phyloP scores from a whole-genome alignment of 2,113 vertebrate genomes.

The Nycticebus coucang region DNA sequence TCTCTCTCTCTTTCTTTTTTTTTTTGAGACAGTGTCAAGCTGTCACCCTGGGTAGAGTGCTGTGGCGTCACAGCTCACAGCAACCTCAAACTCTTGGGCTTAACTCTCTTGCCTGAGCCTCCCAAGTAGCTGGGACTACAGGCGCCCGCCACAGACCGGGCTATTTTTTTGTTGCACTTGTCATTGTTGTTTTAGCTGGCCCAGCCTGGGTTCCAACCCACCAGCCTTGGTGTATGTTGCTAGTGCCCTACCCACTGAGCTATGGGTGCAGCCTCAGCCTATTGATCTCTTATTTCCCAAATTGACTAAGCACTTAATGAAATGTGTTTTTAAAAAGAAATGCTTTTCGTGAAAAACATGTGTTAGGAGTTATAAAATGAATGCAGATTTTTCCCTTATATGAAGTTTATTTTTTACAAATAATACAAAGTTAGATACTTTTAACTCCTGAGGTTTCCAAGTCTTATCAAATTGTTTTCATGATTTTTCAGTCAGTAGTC shows the following conservation, averaged over 20 bases:
- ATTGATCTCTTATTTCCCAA: constrained; percentile 39
- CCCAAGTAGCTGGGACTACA: too few relatives aligned
- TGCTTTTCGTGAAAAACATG: background rate
- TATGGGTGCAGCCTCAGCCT: background rate
- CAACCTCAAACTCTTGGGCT: too few relatives aligned
- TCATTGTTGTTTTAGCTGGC: too few relatives aligned
- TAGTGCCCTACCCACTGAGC: too few relatives aligned
- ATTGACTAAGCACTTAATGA: background rate
- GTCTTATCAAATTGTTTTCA: constrained; percentile 37
- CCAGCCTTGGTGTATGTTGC: too few relatives aligned
- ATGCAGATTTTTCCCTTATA: background rate
- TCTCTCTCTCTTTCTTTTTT: background rate
- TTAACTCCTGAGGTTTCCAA: background rate
- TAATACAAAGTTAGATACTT: background rate
- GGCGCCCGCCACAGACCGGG: too few relatives aligned
- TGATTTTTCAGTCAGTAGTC: constrained; percentile 17
- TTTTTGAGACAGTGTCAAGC: too few relatives aligned
- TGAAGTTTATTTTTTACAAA: constrained; percentile 44
- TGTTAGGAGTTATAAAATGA: constrained; percentile 4
- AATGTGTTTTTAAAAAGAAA: constrained; percentile 42
- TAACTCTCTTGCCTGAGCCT: too few relatives aligned
- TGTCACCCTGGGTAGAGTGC: too few relatives aligned
- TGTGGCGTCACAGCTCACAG: too few relatives aligned
- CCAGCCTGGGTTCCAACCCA: too few relatives aligned
- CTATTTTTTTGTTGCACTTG: too few relatives aligned